Percentiles rank a stretch among this genome's conserved stretches.
Conservation (phyloP, 2,888 invertebrate species). For the Drosophila subquinaria region DNA sequence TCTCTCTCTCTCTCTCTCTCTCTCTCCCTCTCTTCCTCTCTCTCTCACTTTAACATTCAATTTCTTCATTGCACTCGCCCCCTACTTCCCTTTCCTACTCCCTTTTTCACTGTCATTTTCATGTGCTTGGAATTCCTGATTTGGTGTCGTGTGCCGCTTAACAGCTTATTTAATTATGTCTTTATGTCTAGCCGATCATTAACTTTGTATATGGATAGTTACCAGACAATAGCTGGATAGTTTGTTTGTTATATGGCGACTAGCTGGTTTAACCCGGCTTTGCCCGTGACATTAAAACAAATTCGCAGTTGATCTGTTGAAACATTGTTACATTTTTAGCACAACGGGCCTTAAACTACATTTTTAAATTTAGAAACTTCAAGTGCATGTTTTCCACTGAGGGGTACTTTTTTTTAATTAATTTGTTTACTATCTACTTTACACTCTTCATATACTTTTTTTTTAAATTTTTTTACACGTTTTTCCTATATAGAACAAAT, state of each 20-base stretch:
- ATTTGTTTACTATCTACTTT: no score
- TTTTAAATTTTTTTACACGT: no score
- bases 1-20: background rate
- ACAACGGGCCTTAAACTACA: slow-evolving; percentile 1
- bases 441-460: no score
- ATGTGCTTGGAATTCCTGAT: slow-evolving; percentile 61
- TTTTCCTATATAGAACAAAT: no score
- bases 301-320: background rate
- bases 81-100: background rate
- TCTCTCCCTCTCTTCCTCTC: background rate
- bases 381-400: background rate
- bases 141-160: slow-evolving; percentile 36
- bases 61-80: slow-evolving; percentile 37
- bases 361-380: background rate
- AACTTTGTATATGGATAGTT: background rate
- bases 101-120: slow-evolving; percentile 9
- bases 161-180: background rate
- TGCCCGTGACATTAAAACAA: slow-evolving; percentile 14
- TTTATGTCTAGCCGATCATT: background rate
- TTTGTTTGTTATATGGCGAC: background rate
- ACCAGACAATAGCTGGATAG: slow-evolving; percentile 11
- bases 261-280: slow-evolving; percentile 4
- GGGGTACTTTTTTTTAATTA: background rate
- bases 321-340: slow-evolving; percentile 7
- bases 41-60: slow-evolving; percentile 36